Conservation (phyloP, 2,797 vertebrate species). For the Lepus townsendii region DNA sequence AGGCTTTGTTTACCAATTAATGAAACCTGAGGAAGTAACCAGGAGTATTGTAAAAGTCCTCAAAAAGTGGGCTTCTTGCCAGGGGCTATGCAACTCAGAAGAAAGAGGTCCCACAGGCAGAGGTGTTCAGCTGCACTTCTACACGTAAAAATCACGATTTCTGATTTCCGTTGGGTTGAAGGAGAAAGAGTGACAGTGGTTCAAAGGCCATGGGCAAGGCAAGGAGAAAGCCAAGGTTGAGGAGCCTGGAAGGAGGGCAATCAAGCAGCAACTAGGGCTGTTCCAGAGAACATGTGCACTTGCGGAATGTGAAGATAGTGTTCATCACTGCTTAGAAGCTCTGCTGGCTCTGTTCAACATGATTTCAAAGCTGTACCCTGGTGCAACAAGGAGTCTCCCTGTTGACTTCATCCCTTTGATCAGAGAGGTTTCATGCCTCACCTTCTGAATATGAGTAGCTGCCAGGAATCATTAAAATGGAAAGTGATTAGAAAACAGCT, state of each 20-base stretch:
- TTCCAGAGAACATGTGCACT: not conserved
- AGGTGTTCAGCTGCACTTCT: too few species aligned
- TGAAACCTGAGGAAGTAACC: not conserved
- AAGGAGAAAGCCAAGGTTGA: not conserved
- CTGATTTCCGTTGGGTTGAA: too few species aligned
- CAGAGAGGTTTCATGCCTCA: not conserved
- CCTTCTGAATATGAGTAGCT: not conserved
- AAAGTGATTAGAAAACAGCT: not conserved
- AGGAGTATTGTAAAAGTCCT: not conserved
- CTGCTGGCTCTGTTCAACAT: not conserved
- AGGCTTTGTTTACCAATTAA: not conserved
- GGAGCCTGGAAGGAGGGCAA: not conserved
- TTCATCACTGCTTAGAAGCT: not conserved
- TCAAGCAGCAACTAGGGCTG: not conserved
- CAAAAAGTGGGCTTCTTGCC: not conserved
- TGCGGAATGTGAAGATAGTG: not conserved
- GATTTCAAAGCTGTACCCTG: conserved; percentile 7
- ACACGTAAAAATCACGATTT: too few species aligned
- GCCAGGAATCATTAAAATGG: conserved; percentile 11
- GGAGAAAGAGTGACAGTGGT: too few species aligned
- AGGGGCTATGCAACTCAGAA: not conserved
- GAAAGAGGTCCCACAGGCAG: not conserved
- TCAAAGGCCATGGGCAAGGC: too few species aligned
- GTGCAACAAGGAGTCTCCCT: not conserved
- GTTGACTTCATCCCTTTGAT: not conserved